Evolutionary conservation across 2,888 invertebrate genomes (phyloP), one percentile per base, ranked within the genome.

Genomic region (Hofmannophila pseudospretella): DNA sequence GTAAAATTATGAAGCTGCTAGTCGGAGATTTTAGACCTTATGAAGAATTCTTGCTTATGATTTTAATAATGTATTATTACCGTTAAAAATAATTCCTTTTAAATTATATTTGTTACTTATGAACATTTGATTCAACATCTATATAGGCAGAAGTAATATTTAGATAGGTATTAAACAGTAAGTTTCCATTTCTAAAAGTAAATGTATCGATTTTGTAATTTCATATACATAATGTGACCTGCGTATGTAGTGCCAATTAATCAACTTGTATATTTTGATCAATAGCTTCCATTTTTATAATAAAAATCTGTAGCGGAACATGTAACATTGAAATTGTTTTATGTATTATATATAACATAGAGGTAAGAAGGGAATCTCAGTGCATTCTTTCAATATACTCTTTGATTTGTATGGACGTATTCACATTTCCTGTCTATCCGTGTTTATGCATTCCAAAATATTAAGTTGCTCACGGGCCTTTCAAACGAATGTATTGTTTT

Each of bases 211-310:
- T 65, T 78, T 75, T 77, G 73, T 81, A 80, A 75, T 75, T 76
- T 78, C 71, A 67, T 78, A 74, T 57, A 67, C 78, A 74, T 57
- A 70, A 61, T 66, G 75, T 76, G 79, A 82, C 76, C 76, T 81
- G 76, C 68, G 54, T 79, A 67, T 66, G 77, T 85, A 84, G 85
- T 85, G 84, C 85, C 85, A 85, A 85, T 55, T 48, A 47, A 57
- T 55, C 49, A 47, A 57, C 55, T 16, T 69, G 66, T 73, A 70
- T 66, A 66, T 66, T 67, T 61, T 61, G 45, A 55, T 57, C 45
- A 47, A 50, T 63, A 63, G 63, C 71, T 74, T 70, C 70, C 67
- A 71, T 64, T 66, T 63, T 61, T 58, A 29, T 16, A 29, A 16
- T 55, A 61, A 58, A n/a, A 58, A 59, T 57, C 57, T 63, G 51